phyloP scores from a whole-genome alignment of 2,797 vertebrate species.

The Microctenopoma lineatum region DNA sequence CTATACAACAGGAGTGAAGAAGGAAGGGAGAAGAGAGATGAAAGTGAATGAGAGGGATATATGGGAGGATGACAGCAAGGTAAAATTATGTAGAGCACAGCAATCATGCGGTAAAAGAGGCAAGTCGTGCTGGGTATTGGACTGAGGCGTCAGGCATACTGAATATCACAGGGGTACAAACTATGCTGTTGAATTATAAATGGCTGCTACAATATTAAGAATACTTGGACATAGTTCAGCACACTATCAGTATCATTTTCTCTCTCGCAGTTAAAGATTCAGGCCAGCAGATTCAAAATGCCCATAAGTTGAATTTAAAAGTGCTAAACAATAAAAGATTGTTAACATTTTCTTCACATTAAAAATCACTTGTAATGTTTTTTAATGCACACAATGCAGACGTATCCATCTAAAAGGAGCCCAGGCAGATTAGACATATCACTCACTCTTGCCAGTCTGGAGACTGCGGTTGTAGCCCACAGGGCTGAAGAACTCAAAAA shows the following conservation, averaged over 20 bases:
- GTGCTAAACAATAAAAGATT: no score
- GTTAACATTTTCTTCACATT: background rate
- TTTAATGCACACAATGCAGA: slow-evolving; percentile 18
- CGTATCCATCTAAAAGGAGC: slow-evolving; percentile 43
- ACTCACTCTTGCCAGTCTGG: slow-evolving; percentile 92
- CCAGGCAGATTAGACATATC: slow-evolving; percentile 46
- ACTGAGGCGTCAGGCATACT: slow-evolving; percentile 54
- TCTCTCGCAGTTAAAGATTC: slow-evolving; percentile 37
- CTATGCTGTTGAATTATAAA: slow-evolving; percentile 75
- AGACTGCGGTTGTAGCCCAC: slow-evolving; percentile 96
- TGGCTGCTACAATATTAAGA: slow-evolving; percentile 61
- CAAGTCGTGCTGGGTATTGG: slow-evolving; percentile 48
- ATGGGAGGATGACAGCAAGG: slow-evolving; percentile 63
- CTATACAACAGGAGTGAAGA: slow-evolving; percentile 36
- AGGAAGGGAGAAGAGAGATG: slow-evolving; percentile 46
- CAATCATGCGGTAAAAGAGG: slow-evolving; percentile 66
- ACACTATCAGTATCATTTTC: slow-evolving; percentile 42
- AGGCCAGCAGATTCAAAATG: slow-evolving; percentile 25
- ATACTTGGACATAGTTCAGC: slow-evolving; percentile 64
- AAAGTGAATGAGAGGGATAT: slow-evolving; percentile 47
- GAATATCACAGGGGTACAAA: slow-evolving; percentile 72
- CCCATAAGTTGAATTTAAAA: slow-evolving; percentile 9
- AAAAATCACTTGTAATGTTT: background rate
- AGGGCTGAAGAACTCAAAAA: slow-evolving; percentile 98
- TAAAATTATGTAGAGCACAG: slow-evolving; percentile 68